Evolutionary conservation across 1,140 invertebrate species (phyloP).

Genomic region (Scaptomyza montana): DNA sequence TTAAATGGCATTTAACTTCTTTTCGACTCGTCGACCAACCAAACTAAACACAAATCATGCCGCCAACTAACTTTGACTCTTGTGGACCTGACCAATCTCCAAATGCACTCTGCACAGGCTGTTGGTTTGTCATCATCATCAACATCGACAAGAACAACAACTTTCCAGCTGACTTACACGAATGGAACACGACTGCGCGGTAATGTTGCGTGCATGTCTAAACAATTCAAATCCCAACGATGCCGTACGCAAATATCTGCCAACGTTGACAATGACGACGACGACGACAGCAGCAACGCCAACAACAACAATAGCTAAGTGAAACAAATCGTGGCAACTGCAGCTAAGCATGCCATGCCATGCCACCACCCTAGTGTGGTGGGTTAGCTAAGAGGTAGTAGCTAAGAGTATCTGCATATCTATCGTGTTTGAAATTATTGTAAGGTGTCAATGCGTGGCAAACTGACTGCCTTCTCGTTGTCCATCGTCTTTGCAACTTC

Average conservation of each 20-base stretch:
- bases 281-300: constrained; percentile 4
- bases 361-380: neutral
- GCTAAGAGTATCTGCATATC: constrained; percentile 2
- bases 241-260: constrained; percentile 61
- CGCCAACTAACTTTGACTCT: constrained; percentile 7
- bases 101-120: constrained; percentile 1
- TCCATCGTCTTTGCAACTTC: constrained; percentile 17
- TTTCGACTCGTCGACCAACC: no score
- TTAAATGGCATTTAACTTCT: constrained; percentile 44
- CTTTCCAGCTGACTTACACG: constrained; percentile 50
- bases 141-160: neutral
- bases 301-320: constrained; percentile 53
- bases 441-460: constrained; percentile 72
- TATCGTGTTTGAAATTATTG: constrained; percentile 60
- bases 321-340: constrained; percentile 69
- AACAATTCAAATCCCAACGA: constrained; percentile 73
- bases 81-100: constrained; percentile 3
- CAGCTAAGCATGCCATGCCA: constrained; percentile 28
- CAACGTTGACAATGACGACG: constrained; percentile 17
- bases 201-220: constrained; percentile 80
- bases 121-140: constrained; percentile 35
- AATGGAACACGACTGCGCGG: constrained; percentile 47
- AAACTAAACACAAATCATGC: no score
- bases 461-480: constrained; percentile 23
- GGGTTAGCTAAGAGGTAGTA: neutral